These are phyloP conservation scores for Zaprionus camerounensis DNA, from an alignment of 1,140 invertebrate species.

Conservation along the genomic window DNA sequence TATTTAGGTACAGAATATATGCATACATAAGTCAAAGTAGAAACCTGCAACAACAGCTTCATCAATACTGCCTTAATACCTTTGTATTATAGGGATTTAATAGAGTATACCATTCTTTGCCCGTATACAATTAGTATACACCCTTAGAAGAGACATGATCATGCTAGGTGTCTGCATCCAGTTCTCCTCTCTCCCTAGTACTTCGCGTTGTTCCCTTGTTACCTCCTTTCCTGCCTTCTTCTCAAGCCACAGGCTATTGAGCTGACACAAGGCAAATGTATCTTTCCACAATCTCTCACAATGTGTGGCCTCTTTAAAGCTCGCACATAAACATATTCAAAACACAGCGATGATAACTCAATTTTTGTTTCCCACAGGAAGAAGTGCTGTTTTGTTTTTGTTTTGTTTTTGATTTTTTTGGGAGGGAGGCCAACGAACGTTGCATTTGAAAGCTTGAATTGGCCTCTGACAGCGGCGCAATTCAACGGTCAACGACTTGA, in stretches of 20 bases:
- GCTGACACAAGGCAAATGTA: neutral
- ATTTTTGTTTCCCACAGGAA: constrained; percentile 24
- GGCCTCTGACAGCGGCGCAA: constrained; percentile 28
- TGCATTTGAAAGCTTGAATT: constrained; percentile 43
- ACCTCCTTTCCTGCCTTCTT: too few relatives aligned
- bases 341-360: constrained; percentile 19
- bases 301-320: constrained; percentile 1
- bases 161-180: too few relatives aligned
- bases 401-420: too few relatives aligned
- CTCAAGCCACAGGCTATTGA: neutral
- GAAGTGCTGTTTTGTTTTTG: neutral
- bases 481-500: constrained; percentile 39
- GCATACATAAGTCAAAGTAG: too few relatives aligned
- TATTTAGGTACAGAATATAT: too few relatives aligned
- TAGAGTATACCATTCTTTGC: too few relatives aligned
- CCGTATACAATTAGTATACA: too few relatives aligned
- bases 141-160: too few relatives aligned
- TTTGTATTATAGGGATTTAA: too few relatives aligned
- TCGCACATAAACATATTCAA: neutral
- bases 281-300: neutral
- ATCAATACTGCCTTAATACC: too few relatives aligned
- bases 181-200: accelerated
- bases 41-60: too few relatives aligned
- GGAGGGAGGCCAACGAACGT: constrained; percentile 21
- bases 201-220: too few relatives aligned